phyloP scores from a whole-genome alignment of 2,797 vertebrate genomes.

The Sebastes oblongus region DNA sequence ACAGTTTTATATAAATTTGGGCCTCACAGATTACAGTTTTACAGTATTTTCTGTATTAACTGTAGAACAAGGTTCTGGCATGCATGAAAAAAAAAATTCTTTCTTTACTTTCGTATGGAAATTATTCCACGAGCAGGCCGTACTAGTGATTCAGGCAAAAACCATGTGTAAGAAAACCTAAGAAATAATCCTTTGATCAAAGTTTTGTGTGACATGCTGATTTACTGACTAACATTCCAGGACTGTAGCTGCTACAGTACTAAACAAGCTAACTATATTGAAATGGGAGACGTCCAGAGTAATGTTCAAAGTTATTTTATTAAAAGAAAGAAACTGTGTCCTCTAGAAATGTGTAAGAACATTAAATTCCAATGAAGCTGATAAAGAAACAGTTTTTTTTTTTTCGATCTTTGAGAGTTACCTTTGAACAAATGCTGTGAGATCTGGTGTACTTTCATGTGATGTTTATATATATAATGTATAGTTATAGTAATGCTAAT shows the following conservation, averaged over 20 bases:
- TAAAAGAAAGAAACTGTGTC: background rate
- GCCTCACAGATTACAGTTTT: background rate
- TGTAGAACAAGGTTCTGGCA: conserved; percentile 1
- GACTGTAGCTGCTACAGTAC: background rate
- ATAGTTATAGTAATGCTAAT: conserved; percentile 49
- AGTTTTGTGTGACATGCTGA: background rate
- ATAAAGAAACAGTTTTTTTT: conserved; percentile 11
- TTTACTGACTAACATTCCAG: conserved; percentile 29
- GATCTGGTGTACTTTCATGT: conserved; percentile 56
- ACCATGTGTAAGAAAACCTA: background rate
- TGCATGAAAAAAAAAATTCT: background rate
- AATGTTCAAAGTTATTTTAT: background rate
- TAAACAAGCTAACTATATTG: conserved; percentile 1
- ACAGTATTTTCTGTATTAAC: conserved; percentile 3
- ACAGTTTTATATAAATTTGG: conserved; percentile 1
- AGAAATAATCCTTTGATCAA: background rate
- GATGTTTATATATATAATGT: conserved; percentile 39
- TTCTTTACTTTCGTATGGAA: background rate
- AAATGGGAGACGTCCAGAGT: background rate
- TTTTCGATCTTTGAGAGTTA: conserved; percentile 10
- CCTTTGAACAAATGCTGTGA: conserved; percentile 42
- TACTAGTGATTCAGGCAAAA: background rate
- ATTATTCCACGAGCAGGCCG: background rate
- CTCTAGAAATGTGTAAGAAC: background rate
- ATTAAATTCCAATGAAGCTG: conserved; percentile 11